phyloP scores from a whole-genome alignment of 1,140 invertebrate species.

The Listronotus bonariensis region DNA sequence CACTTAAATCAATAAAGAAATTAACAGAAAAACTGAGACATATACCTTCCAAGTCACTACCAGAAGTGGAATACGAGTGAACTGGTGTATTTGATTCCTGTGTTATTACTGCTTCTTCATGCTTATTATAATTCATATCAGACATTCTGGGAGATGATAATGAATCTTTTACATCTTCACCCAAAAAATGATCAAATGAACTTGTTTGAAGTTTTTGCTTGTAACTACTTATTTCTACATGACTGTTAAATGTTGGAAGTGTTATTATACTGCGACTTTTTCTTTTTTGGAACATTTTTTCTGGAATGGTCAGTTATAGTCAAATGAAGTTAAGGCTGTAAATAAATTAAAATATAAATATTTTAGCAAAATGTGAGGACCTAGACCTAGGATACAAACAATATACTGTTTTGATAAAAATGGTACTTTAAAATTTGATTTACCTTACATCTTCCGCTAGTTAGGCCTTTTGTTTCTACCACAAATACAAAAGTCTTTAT shows the following conservation, averaged over 20 bases:
- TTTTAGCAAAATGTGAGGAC: too few species aligned
- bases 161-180: conserved; percentile 13
- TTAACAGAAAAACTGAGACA: background rate
- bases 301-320: too few species aligned
- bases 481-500: too few species aligned
- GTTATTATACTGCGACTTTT: conserved; percentile 8
- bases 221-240: background rate
- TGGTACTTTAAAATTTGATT: too few species aligned
- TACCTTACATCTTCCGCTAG: too few species aligned
- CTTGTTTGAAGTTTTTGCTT: background rate
- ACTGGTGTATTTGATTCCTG: background rate
- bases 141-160: background rate
- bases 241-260: conserved; percentile 1
- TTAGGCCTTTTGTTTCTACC: too few species aligned
- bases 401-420: too few species aligned
- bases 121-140: background rate
- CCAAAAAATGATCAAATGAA: conserved; percentile 5
- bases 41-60: conserved; percentile 4
- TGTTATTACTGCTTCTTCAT: conserved; percentile 4
- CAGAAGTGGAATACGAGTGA: too few species aligned
- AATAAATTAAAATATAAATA: too few species aligned
- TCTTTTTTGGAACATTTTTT: background rate
- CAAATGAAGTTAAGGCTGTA: too few species aligned
- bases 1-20: too few species aligned
- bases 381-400: too few species aligned